Evolutionary conservation across 2,888 invertebrate species (phyloP).

Genomic region (Dysmachus trigonus): DNA sequence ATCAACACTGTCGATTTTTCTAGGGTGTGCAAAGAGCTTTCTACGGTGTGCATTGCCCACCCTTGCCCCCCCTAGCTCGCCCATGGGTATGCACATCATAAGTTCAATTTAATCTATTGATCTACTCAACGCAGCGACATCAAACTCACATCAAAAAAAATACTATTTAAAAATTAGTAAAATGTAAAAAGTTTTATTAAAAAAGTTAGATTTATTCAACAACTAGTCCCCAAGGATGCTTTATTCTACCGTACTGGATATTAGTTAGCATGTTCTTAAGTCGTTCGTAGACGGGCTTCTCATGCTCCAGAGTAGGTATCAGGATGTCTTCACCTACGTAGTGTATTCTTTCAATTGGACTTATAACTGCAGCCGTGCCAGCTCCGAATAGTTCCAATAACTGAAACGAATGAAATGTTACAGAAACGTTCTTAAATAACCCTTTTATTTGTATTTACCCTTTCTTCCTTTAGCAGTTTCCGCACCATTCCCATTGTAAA

Average conservation of each 20-base stretch:
- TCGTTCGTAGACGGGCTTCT: conserved; percentile 77
- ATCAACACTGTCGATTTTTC: too few relatives aligned
- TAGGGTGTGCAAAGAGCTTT: too few relatives aligned
- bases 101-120: too few relatives aligned
- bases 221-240: conserved; percentile 82
- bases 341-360: conserved; percentile 87
- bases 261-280: conserved; percentile 81
- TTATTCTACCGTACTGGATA: conserved; percentile 88
- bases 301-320: conserved; percentile 79
- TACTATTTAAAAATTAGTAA: neutral
- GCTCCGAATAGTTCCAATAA: conserved; percentile 95
- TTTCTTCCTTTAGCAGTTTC: conserved; percentile 77
- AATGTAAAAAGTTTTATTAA: neutral
- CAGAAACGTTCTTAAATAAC: neutral
- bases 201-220: conserved; percentile 66
- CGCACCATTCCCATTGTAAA: conserved; percentile 87
- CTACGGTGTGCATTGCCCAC: too few relatives aligned
- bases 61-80: too few relatives aligned
- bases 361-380: conserved; percentile 97
- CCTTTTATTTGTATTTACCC: conserved; percentile 71
- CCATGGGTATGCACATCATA: too few relatives aligned
- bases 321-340: conserved; percentile 75
- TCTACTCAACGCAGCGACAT: too few relatives aligned
- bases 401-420: conserved; percentile 68
- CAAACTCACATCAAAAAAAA: too few relatives aligned